A percentile compares a stretch with the other conserved stretches of the same genome.
Evolutionary conservation across 2,888 invertebrate genomes (phyloP).

Genomic region (Drosophila paramelanica): DNA sequence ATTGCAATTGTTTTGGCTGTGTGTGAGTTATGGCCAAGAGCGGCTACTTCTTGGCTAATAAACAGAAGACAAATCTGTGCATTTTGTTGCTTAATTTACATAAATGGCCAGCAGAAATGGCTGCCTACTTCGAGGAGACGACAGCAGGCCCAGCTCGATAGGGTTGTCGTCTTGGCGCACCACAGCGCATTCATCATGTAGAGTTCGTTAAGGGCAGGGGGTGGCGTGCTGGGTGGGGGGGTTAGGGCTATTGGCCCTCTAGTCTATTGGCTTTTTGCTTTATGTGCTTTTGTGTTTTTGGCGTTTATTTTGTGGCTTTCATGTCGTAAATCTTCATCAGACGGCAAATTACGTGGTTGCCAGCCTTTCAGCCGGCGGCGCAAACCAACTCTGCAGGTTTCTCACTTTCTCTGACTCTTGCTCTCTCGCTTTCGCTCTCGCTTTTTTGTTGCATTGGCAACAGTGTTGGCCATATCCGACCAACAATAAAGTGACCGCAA

Average conservation of each 20-base stretch:
- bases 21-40: constrained; percentile 52
- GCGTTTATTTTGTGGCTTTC: constrained; percentile 80
- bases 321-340: constrained; percentile 82
- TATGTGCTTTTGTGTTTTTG: constrained; percentile 59
- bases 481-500: constrained; percentile 79
- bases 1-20: constrained; percentile 27
- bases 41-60: constrained; percentile 67
- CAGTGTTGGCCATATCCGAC: constrained; percentile 66
- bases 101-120: constrained; percentile 63
- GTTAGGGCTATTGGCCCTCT: constrained; percentile 16
- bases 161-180: constrained; percentile 47
- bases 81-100: constrained; percentile 79
- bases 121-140: constrained; percentile 23
- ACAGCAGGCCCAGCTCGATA: constrained; percentile 28
- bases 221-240: neutral
- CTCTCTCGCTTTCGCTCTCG: neutral
- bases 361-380: constrained; percentile 27
- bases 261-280: constrained; percentile 66
- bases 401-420: neutral
- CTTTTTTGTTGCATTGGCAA: constrained; percentile 45
- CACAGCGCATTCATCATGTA: constrained; percentile 64
- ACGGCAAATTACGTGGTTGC: constrained; percentile 77
- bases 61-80: constrained; percentile 76
- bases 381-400: constrained; percentile 2
- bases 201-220: constrained; percentile 4